These are phyloP conservation scores for Arctocebus calabarensis DNA, from an alignment of 2,797 vertebrate genomes.

Conservation along the genomic window DNA sequence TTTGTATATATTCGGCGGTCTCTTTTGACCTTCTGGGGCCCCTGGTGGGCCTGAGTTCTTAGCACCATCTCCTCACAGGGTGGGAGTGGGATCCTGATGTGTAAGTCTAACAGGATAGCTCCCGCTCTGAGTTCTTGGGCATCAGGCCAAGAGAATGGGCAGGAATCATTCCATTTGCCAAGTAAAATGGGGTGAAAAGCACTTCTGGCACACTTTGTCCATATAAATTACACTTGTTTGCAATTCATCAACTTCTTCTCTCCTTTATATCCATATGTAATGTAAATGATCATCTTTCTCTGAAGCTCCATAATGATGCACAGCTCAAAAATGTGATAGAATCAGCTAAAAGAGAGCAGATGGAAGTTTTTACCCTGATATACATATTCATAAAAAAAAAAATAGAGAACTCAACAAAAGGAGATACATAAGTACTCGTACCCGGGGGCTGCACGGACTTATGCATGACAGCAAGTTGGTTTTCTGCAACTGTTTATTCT, in stretches of 20 bases:
- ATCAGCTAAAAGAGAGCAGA: slow-evolving; percentile 82
- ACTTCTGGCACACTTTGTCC: slow-evolving; percentile 76
- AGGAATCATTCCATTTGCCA: slow-evolving; percentile 72
- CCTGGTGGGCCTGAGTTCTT: background rate
- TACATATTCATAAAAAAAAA: slow-evolving; percentile 81
- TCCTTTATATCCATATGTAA: slow-evolving; percentile 76
- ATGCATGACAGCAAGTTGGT: slow-evolving; percentile 7
- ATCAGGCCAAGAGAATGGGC: slow-evolving; percentile 71
- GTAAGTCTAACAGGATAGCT: background rate
- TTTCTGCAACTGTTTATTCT: slow-evolving; percentile 67
- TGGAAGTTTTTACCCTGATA: slow-evolving; percentile 62
- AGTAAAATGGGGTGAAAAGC: slow-evolving; percentile 77
- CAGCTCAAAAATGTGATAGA: slow-evolving; percentile 77
- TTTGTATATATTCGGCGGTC: background rate
- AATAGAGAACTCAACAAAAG: slow-evolving; percentile 71
- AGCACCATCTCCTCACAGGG: background rate
- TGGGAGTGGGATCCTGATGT: slow-evolving; percentile 2
- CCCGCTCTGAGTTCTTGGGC: slow-evolving; percentile 61
- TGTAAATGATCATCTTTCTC: slow-evolving; percentile 78
- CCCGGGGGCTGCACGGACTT: slow-evolving; percentile 45
- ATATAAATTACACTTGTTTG: slow-evolving; percentile 82
- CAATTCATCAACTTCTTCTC: slow-evolving; percentile 79
- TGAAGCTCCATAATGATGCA: slow-evolving; percentile 71
- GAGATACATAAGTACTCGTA: slow-evolving; percentile 41
- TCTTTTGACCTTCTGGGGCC: slow-evolving; percentile 20